phyloP scores from a whole-genome alignment of 2,113 vertebrate genomes.

The Carollia perspicillata region DNA sequence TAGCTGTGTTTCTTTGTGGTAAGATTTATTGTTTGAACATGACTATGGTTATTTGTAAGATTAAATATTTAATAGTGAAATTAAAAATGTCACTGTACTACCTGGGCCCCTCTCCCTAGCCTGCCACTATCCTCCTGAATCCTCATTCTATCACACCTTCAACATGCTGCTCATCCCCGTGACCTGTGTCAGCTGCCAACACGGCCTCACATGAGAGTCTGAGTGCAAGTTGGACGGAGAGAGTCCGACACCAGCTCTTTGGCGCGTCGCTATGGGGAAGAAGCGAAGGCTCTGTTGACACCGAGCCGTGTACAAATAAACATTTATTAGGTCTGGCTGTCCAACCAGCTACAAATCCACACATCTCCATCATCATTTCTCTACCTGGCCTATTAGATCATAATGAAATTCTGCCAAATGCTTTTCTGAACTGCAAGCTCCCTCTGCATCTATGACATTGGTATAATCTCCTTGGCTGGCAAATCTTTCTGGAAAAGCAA shows the following conservation, averaged over 20 bases:
- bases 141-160: neutral
- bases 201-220: neutral
- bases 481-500: slow-evolving; percentile 35
- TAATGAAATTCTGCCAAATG: neutral
- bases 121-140: neutral
- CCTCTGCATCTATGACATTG: neutral
- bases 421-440: neutral
- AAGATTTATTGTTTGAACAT: neutral
- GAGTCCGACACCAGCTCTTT: neutral
- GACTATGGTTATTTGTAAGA: slow-evolving; percentile 4
- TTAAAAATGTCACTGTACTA: neutral
- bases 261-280: neutral
- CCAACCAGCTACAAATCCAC: neutral
- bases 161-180: neutral
- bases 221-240: neutral
- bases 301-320: neutral
- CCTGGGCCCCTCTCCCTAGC: neutral
- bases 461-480: neutral
- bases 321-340: neutral
- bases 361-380: neutral
- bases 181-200: neutral
- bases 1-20: neutral
- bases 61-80: slow-evolving; percentile 13
- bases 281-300: neutral
- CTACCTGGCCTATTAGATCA: neutral